Conservation (phyloP, 2,888 invertebrate genomes). For the Drosophila anceps region DNA sequence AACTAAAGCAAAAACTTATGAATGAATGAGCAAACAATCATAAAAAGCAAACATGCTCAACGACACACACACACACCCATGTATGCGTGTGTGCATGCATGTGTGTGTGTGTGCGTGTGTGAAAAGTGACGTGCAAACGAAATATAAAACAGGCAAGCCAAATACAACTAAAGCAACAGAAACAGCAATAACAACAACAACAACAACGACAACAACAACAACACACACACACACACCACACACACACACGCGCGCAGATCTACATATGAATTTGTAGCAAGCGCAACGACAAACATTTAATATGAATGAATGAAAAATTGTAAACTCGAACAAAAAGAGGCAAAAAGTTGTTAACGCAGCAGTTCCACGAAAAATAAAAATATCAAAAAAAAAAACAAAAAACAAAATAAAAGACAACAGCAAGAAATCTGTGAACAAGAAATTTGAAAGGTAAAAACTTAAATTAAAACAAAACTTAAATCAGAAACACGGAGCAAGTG, state of each 20-base stretch:
- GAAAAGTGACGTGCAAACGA: slow-evolving; percentile 56
- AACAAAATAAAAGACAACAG: slow-evolving; percentile 52
- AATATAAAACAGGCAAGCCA: slow-evolving; percentile 60
- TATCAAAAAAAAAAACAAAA: slow-evolving; percentile 48
- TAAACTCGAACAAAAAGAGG: slow-evolving; percentile 63
- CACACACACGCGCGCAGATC: slow-evolving; percentile 5
- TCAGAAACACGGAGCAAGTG: slow-evolving; percentile 61
- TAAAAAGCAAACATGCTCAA: slow-evolving; percentile 32
- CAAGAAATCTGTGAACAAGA: slow-evolving; percentile 78
- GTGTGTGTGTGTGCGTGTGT: slow-evolving; percentile 16
- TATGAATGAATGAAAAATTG: slow-evolving; percentile 79
- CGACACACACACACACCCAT: slow-evolving; percentile 9
- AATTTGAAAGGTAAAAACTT: slow-evolving; percentile 80
- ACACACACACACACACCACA: slow-evolving; percentile 12
- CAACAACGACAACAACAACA: slow-evolving; percentile 14
- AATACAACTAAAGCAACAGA: slow-evolving; percentile 26
- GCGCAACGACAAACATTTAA: slow-evolving; percentile 41
- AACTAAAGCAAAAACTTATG: slow-evolving; percentile 63
- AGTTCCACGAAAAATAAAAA: slow-evolving; percentile 70
- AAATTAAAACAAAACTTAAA: slow-evolving; percentile 79
- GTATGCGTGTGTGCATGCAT: slow-evolving; percentile 1
- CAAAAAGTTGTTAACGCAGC: slow-evolving; percentile 81
- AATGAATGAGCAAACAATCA: slow-evolving; percentile 60
- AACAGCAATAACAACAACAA: too few species aligned
- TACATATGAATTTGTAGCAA: slow-evolving; percentile 35